Conservation (phyloP, 1,140 invertebrate species). For the Hyles vespertilio region DNA sequence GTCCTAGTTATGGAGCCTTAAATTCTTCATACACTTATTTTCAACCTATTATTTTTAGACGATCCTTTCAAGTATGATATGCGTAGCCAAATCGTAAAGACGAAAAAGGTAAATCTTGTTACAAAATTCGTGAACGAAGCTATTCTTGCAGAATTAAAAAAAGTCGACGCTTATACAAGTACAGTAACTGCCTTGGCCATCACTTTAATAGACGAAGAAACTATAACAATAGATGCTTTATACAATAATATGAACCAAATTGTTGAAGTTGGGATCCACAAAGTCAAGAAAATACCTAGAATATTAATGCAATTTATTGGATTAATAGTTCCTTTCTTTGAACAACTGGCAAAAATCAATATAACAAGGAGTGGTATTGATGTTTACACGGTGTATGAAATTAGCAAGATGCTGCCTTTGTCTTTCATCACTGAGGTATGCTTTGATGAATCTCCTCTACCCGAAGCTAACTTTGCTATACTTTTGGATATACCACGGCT, state of each 20-base stretch:
- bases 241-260: slow-evolving; percentile 35
- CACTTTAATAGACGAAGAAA: slow-evolving; percentile 11
- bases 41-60: slow-evolving; percentile 18
- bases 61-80: slow-evolving; percentile 25
- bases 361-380: slow-evolving; percentile 31
- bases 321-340: slow-evolving; percentile 28
- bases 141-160: not conserved
- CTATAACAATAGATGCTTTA: slow-evolving; percentile 10
- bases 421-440: slow-evolving; percentile 37
- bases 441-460: slow-evolving; percentile 31
- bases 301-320: slow-evolving; percentile 31
- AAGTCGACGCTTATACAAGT: no score
- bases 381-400: slow-evolving; percentile 31
- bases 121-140: slow-evolving; percentile 1
- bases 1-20: no score
- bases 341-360: slow-evolving; percentile 32
- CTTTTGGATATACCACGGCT: slow-evolving; percentile 28
- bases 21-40: no score
- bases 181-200: not conserved
- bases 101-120: slow-evolving; percentile 8
- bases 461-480: slow-evolving; percentile 30
- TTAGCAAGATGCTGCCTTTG: slow-evolving; percentile 31
- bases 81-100: slow-evolving; percentile 11
- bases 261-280: slow-evolving; percentile 29
- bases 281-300: slow-evolving; percentile 24